A percentile compares a stretch with the other conserved stretches of the same genome.
These are phyloP conservation scores for Poecilia picta DNA, from an alignment of 2,797 vertebrate species.

Conservation along the genomic window DNA sequence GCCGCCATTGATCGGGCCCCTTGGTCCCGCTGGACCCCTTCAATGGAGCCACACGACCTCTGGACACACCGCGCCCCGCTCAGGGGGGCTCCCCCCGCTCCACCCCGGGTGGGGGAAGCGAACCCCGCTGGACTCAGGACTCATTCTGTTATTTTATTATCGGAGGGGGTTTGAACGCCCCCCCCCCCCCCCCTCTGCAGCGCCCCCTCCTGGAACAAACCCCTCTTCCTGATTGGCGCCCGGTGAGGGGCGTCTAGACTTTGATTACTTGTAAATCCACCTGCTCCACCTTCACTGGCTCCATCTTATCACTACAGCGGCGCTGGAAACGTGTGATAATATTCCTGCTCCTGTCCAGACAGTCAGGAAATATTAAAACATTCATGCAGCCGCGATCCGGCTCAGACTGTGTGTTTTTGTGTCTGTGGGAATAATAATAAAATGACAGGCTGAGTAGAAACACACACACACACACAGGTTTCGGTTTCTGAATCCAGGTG, in stretches of 20 bases:
- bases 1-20: conserved; percentile 74
- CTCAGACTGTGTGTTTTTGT: conserved; percentile 26
- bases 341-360: conserved; percentile 36
- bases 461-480: background rate
- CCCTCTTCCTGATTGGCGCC: conserved; percentile 58
- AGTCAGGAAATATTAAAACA: conserved; percentile 61
- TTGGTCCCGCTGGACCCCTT: conserved; percentile 69
- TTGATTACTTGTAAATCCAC: conserved; percentile 68
- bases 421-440: conserved; percentile 23
- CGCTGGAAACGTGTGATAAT: conserved; percentile 27
- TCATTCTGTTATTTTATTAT: conserved; percentile 22
- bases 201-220: conserved; percentile 44
- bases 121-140: conserved; percentile 43
- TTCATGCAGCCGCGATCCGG: conserved; percentile 53
- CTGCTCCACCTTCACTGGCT: conserved; percentile 49
- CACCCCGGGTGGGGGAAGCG: conserved; percentile 32
- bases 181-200: conserved; percentile 57
- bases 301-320: conserved; percentile 35
- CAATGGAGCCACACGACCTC: conserved; percentile 78
- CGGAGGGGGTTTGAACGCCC: conserved; percentile 56
- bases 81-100: background rate
- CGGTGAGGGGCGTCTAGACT: conserved; percentile 67
- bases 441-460: background rate
- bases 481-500: conserved; percentile 1
- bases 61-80: conserved; percentile 48